Base-by-base conservation (phyloP, 2,888 invertebrate species). In the Aromia moschata region DNA sequence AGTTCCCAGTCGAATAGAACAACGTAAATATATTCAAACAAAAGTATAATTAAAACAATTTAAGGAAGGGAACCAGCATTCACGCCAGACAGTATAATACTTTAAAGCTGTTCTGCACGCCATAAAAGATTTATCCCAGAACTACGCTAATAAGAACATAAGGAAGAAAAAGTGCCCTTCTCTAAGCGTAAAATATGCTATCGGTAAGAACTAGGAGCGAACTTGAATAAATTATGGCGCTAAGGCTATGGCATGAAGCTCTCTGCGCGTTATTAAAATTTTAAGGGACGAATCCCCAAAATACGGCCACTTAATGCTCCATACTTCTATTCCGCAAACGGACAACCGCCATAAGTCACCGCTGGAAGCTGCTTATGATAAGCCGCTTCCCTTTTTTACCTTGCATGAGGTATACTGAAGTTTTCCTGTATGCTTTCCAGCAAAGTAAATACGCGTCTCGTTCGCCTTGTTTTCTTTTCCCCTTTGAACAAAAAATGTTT, bases 181-280 rank as follows among this genome's bases (percentile, higher is more conserved):
- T 47, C 58, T 63, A 66, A 67, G 58, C 62, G 66, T 70, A 64
- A 71, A 70, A 70, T 68, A 68, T 64, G 60, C 62, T 64, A 68
- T 68, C 67, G 63, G 68, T 60, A 65, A 68, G 58, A 65, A 67
- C 65, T 64, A 61, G 64, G 56, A 64, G 60, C 64, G 61, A 69
- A 67, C 66, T 67, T 70, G 69, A 70, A 72, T 72, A 73, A 73
- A 70, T 71, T 70, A 72, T 68, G 67, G 67, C 70, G 70, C 72
- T 72, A 71, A 70, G 70, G 62, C n/a, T n/a, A n/a, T n/a, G 64
- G 60, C 69, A 67, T 72, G 70, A 72, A 70, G 69, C 70, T 70
- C 69, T 70, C 72, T 68, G 71, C 73, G 70, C 68, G 71, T 73
- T 71, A 74, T 75, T 74, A 74, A 74, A 74, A 70, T 72, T 73